A percentile compares a stretch with the other conserved stretches of the same genome.
Conservation (phyloP, 1,140 invertebrate genomes). For the Thrips palmi region DNA sequence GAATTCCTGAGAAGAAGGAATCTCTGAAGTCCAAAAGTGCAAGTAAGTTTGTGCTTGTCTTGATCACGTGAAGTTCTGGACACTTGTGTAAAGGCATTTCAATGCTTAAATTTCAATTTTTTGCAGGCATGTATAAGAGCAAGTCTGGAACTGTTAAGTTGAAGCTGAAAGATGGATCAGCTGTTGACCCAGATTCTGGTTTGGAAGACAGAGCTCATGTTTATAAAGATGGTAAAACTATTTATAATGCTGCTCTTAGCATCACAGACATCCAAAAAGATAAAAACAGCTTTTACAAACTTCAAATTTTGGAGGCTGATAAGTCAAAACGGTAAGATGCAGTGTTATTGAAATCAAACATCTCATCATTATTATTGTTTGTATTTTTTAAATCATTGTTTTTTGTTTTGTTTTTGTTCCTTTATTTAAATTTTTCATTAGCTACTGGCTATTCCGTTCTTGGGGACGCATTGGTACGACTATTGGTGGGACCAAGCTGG, state of each 20-base stretch:
- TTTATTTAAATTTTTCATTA: slow-evolving; percentile 20
- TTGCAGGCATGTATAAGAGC: slow-evolving; percentile 15
- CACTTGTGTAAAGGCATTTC: neutral
- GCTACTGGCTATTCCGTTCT: slow-evolving; percentile 68
- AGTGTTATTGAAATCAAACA: slow-evolving; percentile 9
- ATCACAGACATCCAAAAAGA: slow-evolving; percentile 68
- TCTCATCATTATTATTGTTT: slow-evolving; percentile 7
- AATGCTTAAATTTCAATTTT: neutral
- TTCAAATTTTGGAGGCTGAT: slow-evolving; percentile 76
- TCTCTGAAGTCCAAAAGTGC: slow-evolving; percentile 12
- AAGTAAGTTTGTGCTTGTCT: slow-evolving; percentile 9
- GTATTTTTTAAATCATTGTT: slow-evolving; percentile 2
- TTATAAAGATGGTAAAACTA: slow-evolving; percentile 36
- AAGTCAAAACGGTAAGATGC: slow-evolving; percentile 31
- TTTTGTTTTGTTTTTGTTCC: slow-evolving; percentile 8
- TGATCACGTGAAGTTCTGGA: neutral
- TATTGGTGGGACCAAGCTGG: slow-evolving; percentile 65
- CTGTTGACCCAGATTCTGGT: slow-evolving; percentile 77
- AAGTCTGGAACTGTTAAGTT: slow-evolving; percentile 42
- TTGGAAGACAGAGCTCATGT: slow-evolving; percentile 68
- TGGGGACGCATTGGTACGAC: slow-evolving; percentile 95
- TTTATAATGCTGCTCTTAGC: slow-evolving; percentile 63
- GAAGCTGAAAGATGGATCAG: slow-evolving; percentile 68
- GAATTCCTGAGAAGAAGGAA: slow-evolving; percentile 30
- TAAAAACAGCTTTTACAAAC: slow-evolving; percentile 90